A percentile compares a stretch with the other conserved stretches of the same genome.
phyloP scores from a whole-genome alignment of 2,888 invertebrate species.

The Congeria kusceri region DNA sequence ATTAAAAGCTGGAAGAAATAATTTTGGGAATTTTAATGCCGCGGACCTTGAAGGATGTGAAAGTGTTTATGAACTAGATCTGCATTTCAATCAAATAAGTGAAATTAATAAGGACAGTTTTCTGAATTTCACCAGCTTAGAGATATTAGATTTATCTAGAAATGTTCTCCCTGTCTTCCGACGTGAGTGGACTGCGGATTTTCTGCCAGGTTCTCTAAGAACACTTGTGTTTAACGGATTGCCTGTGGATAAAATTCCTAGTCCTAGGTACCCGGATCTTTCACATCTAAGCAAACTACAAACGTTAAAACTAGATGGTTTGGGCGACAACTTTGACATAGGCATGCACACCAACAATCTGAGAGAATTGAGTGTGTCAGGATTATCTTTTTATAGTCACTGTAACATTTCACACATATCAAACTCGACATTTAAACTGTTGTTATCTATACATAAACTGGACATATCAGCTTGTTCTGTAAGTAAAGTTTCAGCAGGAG shows the following conservation, averaged over 20 bases:
- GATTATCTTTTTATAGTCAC: not conserved
- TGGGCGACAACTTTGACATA: not conserved
- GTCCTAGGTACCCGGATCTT: not conserved
- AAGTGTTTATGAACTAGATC: not conserved
- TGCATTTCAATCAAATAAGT: not conserved
- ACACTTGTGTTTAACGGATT: not conserved
- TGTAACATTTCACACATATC: conserved; percentile 17
- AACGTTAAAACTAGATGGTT: conserved; percentile 15
- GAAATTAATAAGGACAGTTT: not conserved
- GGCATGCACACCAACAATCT: not conserved
- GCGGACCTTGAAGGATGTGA: not conserved
- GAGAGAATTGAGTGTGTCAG: not conserved
- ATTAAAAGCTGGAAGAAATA: not conserved
- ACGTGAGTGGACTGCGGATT: not conserved
- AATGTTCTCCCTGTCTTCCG: not conserved
- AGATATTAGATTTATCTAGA: not conserved
- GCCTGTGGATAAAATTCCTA: not conserved
- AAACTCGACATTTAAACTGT: conserved; percentile 14
- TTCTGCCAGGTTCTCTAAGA: not conserved
- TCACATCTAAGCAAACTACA: not conserved
- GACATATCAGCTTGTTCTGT: conserved; percentile 27
- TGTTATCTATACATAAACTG: conserved; percentile 9
- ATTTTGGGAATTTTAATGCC: not conserved
- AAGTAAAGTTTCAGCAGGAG: conserved; percentile 11
- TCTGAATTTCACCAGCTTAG: not conserved